Base-by-base conservation (phyloP, 2,113 vertebrate genomes). In the Dissostichus mawsoni region DNA sequence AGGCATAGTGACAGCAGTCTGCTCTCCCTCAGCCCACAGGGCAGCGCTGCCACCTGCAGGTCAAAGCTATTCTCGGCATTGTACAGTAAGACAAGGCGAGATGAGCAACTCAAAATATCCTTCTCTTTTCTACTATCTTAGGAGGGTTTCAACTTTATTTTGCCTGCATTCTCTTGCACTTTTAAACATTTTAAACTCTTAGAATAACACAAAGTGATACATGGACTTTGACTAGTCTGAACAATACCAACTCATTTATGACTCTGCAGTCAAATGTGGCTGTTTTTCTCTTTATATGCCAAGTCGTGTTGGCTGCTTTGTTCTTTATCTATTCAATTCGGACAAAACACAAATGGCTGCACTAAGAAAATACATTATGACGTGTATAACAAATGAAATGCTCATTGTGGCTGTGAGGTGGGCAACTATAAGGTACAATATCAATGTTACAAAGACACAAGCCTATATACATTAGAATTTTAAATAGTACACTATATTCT, bases 31-130 rank as follows among this genome's bases (percentile, higher is more conserved):
- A 6, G 5, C 52, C 6, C 14, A 14, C 17, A 55, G 57, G 51
- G 36, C 55, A 83, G 70, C 87, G 81, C 88, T 91, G 92, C 92
- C 93, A 83, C 89, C 94, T 92, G 69, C 74, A 63, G 90, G 85
- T 6, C 52, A 82, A 23, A 55, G 2, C 4, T 44, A 8, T 8
- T 4, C 10, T 62, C 44, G 47, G 56, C 47, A 36, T 6, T 13
- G 8, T 23, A 14, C 53, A 10, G 58, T n/a, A 41, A 41, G 36
- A 41, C 36, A 41, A 41, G 11, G 6, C 14, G n/a, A 44, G 23
- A 50, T 36, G 12, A 48, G 33, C 0, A n/a, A 64, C 11, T 13
- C 18, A 44, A 20, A 83, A 48, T 55, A 29, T 41, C n/a, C 14
- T 57, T 25, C 9, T 14, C 33, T 55, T 11, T 4, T 41, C 36